Evolutionary conservation across 2,113 vertebrate genomes (phyloP).

Genomic region (Deroptyus accipitrinus): DNA sequence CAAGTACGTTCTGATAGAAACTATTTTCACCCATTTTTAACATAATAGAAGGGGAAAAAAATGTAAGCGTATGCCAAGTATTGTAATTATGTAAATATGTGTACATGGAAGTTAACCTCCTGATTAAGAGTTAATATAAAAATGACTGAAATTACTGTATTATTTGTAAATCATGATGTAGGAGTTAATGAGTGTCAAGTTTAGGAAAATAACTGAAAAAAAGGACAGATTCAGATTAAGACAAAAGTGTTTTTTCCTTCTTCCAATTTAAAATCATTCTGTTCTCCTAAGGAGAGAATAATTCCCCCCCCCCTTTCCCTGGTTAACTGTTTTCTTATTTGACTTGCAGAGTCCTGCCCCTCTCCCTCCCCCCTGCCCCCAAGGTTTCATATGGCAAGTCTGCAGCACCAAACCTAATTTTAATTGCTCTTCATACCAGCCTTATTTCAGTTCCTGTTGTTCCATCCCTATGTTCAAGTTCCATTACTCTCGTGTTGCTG

Average conservation of each 20-base stretch:
- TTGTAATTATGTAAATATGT: not conserved
- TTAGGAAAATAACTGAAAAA: not conserved
- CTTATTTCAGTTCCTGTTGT: not conserved
- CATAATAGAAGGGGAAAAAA: not conserved
- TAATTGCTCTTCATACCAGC: not conserved
- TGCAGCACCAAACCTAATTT: not conserved
- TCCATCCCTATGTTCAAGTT: not conserved
- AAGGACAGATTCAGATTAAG: not conserved
- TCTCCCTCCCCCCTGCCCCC: fast-evolving
- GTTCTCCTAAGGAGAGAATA: not conserved
- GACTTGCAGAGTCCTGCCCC: not conserved
- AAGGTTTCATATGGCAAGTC: not conserved
- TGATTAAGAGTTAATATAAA: not conserved
- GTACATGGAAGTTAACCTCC: not conserved
- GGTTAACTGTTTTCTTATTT: not conserved
- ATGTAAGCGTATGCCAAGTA: not conserved
- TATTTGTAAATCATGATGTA: not conserved
- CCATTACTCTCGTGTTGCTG: not conserved
- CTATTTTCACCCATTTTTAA: not conserved
- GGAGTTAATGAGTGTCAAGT: not conserved
- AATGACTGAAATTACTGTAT: not conserved
- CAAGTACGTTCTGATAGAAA: not conserved
- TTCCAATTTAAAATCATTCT: not conserved
- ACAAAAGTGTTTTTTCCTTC: not conserved
- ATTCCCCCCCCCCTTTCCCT: not conserved